These are phyloP conservation scores for Callipepla californica DNA, from an alignment of 2,113 vertebrate genomes.

Conservation along the genomic window DNA sequence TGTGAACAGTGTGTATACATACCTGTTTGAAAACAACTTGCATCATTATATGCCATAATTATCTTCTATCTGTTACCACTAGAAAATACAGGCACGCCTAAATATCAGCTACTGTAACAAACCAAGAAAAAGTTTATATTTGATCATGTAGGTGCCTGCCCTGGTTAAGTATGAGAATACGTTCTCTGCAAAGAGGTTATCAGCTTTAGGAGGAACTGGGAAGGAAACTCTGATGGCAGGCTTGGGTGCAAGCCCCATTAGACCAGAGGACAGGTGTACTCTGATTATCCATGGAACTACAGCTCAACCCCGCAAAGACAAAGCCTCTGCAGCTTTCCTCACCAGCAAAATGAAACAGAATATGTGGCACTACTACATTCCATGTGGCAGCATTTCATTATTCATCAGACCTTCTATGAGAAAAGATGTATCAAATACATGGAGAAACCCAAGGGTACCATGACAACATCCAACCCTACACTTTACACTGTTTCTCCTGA, in stretches of 20 bases:
- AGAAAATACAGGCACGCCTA: neutral
- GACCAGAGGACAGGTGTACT: neutral
- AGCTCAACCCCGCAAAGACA: neutral
- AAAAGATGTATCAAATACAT: neutral
- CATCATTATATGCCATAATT: neutral
- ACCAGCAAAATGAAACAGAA: neutral
- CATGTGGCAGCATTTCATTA: neutral
- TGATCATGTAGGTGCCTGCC: neutral
- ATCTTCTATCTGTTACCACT: neutral
- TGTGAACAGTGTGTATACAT: neutral
- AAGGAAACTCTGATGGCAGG: neutral
- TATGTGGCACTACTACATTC: neutral
- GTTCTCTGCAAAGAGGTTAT: neutral
- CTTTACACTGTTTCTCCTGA: neutral
- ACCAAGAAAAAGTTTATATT: neutral
- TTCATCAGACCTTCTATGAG: neutral
- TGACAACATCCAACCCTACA: accelerated
- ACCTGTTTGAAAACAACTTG: slow-evolving; percentile 2
- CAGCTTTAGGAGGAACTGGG: neutral
- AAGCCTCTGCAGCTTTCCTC: neutral
- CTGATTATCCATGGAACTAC: neutral
- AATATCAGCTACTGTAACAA: neutral
- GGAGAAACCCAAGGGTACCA: neutral
- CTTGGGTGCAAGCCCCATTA: neutral
- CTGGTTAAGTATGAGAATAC: neutral